Base-by-base conservation (phyloP, 2,113 vertebrate genomes). In the Syngnathus scovelli region DNA sequence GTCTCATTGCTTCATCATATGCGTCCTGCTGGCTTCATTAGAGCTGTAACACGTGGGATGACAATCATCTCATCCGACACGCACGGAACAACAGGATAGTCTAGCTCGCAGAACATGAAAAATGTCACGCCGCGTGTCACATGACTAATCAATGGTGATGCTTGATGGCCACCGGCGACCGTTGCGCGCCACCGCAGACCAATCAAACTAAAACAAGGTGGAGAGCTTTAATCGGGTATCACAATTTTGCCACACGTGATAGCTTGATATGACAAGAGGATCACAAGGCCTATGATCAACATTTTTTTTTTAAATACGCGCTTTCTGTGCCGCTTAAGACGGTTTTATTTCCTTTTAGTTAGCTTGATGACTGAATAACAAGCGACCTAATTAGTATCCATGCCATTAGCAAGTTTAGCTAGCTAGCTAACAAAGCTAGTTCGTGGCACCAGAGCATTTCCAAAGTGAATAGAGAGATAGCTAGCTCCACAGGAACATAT, bases 91-190 rank as follows among this genome's bases (percentile, higher is more conserved):
- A n/a, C 59, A 12, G 19, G 59, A 37, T 12, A 27, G 27, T 27
- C 12, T 7, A 15, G 23, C 27, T 56, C 54, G 23, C 54, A 13
- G 18, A 39, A 61, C 59, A 61, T 61, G 18, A 61, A 61, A 33
- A 61, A 61, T 19, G 38, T 41, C 59, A 61, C 18, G 37, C 37
- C 19, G 4, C 59, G 37, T 61, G 59, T 61, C 59, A 61, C 18
- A 61, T 61, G 59, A 61, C 59, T 61, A 61, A 61, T 61, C 59
- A 27, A 61, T 38, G 18, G 37, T 39, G 59, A 61, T 61, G 59
- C 37, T 18, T 61, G 59, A 61, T n/a, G 59, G 19, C 59, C 59
- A 5, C 37, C 37, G 59, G 59, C 59, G 37, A 10, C 18, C 18
- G 37, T 61, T 19, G 21, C 8, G 8, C 36, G 19, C 9, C 37